Base-by-base conservation (phyloP, 2,888 invertebrate genomes). In the Diloba caeruleocephala region DNA sequence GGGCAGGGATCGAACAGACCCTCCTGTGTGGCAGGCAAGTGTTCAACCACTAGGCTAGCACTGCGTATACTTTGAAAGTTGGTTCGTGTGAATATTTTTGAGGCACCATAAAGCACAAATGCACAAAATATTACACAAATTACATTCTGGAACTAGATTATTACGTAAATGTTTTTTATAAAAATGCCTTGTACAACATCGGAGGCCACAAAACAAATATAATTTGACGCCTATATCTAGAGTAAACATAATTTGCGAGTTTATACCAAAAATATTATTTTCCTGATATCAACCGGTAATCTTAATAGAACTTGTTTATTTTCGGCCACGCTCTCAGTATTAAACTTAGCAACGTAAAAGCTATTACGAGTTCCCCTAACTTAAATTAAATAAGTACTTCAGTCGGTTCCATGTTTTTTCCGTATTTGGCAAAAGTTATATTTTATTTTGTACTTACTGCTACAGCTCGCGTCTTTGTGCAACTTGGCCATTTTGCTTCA, bases 361-460 rank as follows among this genome's bases (percentile, higher is more conserved):
- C 53, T 65, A 71, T 68, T 55, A 74, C 52, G 28, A 71, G 68
- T 71, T 71, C 52, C 14, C 37, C 33, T 26, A 68, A 72, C 61
- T 74, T 74, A 64, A 71, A 74, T 72, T 64, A 74, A 68, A 61
- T 64, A 64, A 71, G 52, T 46, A 38, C 63, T 54, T 52, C 12
- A 50, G 39, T 43, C 34, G 25, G 42, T 46, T 42, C 25, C 51
- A 55, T 45, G 55, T 59, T 67, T 64, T 57, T 59, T 61, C 23
- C 36, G 28, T 59, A 48, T 61, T 62, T 38, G 25, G 28, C 1
- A 26, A 28, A 51, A 53, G 44, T 51, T 50, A 45, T 56, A 48
- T 51, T 59, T 52, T 52, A 43, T 63, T 57, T 38, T 55, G 26
- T n/a, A n/a, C n/a, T n/a, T 10, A 33, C 33, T 7, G 26, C 28